Percentiles rank a stretch among this genome's conserved stretches.
These are phyloP conservation scores for Lanius collurio DNA, from an alignment of 2,113 vertebrate species.

Conservation along the genomic window DNA sequence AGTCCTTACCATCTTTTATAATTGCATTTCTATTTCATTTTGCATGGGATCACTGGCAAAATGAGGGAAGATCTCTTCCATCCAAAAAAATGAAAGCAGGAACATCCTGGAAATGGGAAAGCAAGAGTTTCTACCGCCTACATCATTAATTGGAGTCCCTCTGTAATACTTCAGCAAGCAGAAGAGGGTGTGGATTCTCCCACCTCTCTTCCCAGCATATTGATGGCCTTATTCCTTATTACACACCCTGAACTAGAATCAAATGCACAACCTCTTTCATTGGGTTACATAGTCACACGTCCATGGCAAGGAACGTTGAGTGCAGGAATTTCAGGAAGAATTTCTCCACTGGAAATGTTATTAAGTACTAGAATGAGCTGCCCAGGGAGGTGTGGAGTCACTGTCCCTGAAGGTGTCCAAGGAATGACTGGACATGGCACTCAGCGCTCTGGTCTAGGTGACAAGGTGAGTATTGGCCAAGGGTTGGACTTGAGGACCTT, in stretches of 20 bases:
- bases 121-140: neutral
- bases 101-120: neutral
- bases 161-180: neutral
- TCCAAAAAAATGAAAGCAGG: neutral
- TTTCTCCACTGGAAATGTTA: neutral
- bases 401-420: neutral
- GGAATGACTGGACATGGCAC: neutral
- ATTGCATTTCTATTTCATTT: neutral
- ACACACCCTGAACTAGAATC: neutral
- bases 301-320: neutral
- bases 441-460: neutral
- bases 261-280: neutral
- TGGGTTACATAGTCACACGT: neutral
- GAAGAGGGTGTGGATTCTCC: neutral
- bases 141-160: neutral
- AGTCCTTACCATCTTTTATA: neutral
- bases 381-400: neutral
- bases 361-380: neutral
- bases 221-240: neutral
- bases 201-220: neutral
- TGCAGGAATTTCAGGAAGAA: neutral
- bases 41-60: neutral
- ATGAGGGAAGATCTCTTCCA: neutral
- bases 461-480: neutral
- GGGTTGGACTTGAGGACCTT: rapidly evolving